Evolutionary conservation across 2,888 invertebrate genomes (phyloP).

Genomic region (Glomeris marginata): DNA sequence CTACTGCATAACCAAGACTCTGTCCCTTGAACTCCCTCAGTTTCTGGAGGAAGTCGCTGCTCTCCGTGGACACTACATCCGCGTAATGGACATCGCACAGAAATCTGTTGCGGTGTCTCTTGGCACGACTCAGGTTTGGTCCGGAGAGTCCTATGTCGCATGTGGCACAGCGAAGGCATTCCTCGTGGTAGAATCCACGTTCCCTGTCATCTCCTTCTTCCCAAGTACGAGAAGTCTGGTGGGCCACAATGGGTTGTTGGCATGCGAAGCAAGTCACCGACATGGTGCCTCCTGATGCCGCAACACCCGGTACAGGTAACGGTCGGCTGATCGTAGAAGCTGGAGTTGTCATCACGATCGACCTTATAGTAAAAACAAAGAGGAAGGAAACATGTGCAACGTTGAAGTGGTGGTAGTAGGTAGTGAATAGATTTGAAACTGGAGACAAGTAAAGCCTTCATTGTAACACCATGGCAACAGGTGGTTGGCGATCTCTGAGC

Average conservation of each 20-base stretch:
- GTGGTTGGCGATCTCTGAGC: no score
- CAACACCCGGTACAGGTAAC: not conserved
- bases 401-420: no score
- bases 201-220: constrained; percentile 13
- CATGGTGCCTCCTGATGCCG: constrained; percentile 36
- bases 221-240: constrained; percentile 42
- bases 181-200: constrained; percentile 63
- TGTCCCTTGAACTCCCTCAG: constrained; percentile 90
- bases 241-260: constrained; percentile 85
- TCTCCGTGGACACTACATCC: constrained; percentile 93
- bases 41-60: constrained; percentile 94
- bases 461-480: no score
- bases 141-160: constrained; percentile 86
- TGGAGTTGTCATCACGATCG: no score
- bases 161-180: constrained; percentile 91
- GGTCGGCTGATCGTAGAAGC: no score
- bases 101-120: constrained; percentile 58
- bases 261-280: constrained; percentile 64
- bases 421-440: no score
- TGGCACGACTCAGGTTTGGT: constrained; percentile 42
- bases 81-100: constrained; percentile 92
- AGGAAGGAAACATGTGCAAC: no score
- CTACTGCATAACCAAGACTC: constrained; percentile 87
- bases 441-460: no score
- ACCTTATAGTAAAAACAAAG: no score